Evolutionary conservation across 2,888 invertebrate genomes (phyloP).

Genomic region (Ophioninae sp.): DNA sequence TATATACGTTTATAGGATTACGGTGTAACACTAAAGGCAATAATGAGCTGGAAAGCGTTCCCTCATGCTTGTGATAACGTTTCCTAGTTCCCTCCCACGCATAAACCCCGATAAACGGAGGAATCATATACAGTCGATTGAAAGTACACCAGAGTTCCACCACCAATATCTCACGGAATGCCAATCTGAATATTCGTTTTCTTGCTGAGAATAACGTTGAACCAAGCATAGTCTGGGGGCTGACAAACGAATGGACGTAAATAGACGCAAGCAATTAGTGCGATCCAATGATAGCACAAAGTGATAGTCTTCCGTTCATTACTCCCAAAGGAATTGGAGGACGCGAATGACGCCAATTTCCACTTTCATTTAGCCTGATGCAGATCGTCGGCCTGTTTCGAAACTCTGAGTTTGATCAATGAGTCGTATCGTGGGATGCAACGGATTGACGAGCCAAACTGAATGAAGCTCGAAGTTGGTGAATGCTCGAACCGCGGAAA

Average conservation of each 20-base stretch:
- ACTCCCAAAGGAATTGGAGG: neutral
- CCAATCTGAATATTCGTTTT: slow-evolving; percentile 48
- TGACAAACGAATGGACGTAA: neutral
- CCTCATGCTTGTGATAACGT: slow-evolving; percentile 62
- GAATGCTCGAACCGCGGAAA: neutral
- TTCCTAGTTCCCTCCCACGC: slow-evolving; percentile 58
- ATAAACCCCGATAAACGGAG: slow-evolving; percentile 3
- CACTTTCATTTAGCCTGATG: slow-evolving; percentile 24
- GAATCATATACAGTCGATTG: slow-evolving; percentile 41
- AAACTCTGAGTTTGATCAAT: neutral
- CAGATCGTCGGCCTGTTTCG: too few relatives aligned
- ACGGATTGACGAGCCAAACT: neutral
- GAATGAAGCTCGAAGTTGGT: neutral
- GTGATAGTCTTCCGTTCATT: neutral
- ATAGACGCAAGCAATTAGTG: neutral
- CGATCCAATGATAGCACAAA: neutral
- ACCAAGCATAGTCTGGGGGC: neutral
- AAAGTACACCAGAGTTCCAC: slow-evolving; percentile 44
- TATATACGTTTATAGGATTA: neutral
- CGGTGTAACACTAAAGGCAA: slow-evolving; percentile 39
- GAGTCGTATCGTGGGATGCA: neutral
- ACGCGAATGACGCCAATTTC: slow-evolving; percentile 26
- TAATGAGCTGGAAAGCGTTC: slow-evolving; percentile 61
- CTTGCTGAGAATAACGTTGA: slow-evolving; percentile 32
- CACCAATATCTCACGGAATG: slow-evolving; percentile 15